Evolutionary conservation across 2,888 invertebrate genomes (phyloP), one percentile per base, ranked within the genome.

Genomic region (Nomada hirtipes): DNA sequence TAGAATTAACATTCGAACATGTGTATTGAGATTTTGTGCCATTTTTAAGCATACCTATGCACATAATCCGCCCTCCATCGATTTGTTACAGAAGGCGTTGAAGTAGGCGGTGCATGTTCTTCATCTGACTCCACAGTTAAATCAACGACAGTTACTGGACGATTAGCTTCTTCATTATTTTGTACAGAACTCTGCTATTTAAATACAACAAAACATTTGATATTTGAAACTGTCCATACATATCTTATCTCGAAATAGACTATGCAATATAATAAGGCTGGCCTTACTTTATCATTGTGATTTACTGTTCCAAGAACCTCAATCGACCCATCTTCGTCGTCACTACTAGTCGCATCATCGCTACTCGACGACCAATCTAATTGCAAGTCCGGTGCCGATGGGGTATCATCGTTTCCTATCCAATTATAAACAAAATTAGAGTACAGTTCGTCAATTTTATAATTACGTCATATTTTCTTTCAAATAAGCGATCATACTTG

Each of bases 361-460:
- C 95, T 95, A 95, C 95, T 95, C 0, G 96, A 96, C 0, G 97
- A 95, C 96, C 97, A 97, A 93, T 97, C 97, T 60, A 97, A 93
- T 92, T 97, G 97, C 76, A 97, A 94, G 92, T 97, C 97, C 0
- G 97, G 97, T 10, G 96, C 96, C 4, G 95, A 94, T 63, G 96
- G 95, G 26, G 95, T 95, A 86, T 95, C 91, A 72, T 93, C 93
- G 64, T 81, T 89, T 85, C 86, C 93, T 93, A 61, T 20, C 67
- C 67, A 72, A 71, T 42, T 23, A 47, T n/a, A 68, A 64, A n/a
- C 20, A 71, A 64, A 79, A 20, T 69, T 44, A 68, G 13, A 64
- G 15, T 65, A 18, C 52, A 18, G 13, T 60, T 10, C 50, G 26
- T 55, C 10, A n/a, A 55, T 26, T 36, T 52, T 53, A 55, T 71